Percentiles rank a stretch among this genome's conserved stretches.
These are phyloP conservation scores for Himalopsyche anomala DNA, from an alignment of 2,888 invertebrate genomes.

Conservation along the genomic window DNA sequence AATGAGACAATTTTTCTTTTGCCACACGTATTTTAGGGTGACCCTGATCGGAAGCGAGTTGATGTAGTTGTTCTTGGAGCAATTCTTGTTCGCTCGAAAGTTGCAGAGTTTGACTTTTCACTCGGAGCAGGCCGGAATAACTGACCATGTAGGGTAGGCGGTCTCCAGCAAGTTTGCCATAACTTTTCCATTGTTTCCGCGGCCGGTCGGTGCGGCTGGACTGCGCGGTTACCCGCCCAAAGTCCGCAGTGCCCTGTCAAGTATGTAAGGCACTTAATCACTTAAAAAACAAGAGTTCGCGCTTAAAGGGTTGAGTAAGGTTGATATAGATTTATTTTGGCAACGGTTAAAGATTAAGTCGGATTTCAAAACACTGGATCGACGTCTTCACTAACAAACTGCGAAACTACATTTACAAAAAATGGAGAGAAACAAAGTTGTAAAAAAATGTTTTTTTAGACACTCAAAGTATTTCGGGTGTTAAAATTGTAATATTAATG, in stretches of 20 bases:
- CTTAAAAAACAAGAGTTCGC: neutral
- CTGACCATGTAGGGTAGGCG: constrained; percentile 26
- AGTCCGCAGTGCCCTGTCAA: constrained; percentile 21
- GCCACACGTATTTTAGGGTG: neutral
- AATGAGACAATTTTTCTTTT: no score
- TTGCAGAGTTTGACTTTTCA: constrained; percentile 34
- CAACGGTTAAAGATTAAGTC: no score
- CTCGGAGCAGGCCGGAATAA: constrained; percentile 17
- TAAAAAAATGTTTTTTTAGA: no score
- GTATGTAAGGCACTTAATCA: constrained; percentile 31
- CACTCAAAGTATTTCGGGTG: no score
- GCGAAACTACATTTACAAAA: no score
- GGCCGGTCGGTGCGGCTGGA: neutral
- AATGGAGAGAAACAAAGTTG: no score
- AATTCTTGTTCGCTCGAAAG: constrained; percentile 18
- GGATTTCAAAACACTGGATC: no score
- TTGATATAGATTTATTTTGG: neutral
- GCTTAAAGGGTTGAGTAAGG: constrained; percentile 17
- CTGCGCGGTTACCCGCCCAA: neutral
- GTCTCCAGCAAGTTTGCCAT: constrained; percentile 17
- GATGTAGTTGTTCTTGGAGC: constrained; percentile 9
- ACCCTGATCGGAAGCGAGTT: neutral
- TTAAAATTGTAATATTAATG: no score
- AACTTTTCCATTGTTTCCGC: constrained; percentile 22
- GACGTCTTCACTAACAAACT: no score